Evolutionary conservation across 2,888 invertebrate species (phyloP), one percentile per base, ranked within the genome.

Genomic region (Euzetes globulus): DNA sequence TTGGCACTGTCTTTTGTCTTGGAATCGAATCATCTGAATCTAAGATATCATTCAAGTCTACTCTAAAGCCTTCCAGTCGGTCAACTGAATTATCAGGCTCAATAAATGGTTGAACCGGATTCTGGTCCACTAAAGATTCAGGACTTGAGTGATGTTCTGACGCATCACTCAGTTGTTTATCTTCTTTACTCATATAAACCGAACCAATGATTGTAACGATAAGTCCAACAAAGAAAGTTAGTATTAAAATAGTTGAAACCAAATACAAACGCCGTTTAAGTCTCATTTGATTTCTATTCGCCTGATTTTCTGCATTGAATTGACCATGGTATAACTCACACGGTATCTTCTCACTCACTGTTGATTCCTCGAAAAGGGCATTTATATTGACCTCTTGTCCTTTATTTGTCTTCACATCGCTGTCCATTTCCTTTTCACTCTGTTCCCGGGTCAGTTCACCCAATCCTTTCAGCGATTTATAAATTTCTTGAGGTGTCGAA

Each of bases 161-260:
- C 41, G 13, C 13, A 41, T 13, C 41, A 41, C 13, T 41, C 41
- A 41, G n/a, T 19, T n/a, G 1, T 50, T 2, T 50, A 6, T 50
- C 50, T 5, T 50, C 50, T n/a, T 25, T 17, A 19, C 11, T 17
- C 11, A 60, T 7, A 27, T 17, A 25, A 60, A 25, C 4, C 3
- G 60, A 15, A 27, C 60, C 15, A 29, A 29, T 60, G 60, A 60
- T 60, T 25, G 60, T 60, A 27, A 60, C n/a, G 27, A 60, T 60
- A 13, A 60, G 60, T 9, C 60, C 60, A 7, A 60, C 1, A 6
- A 60, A 27, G 29, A 60, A 60, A 6, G 27, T 4, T 1, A 15
- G 3, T 1, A 60, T 15, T 13, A 60, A 6, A 25, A 60, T 2
- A 15, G 4, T 15, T 1, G 27, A 4, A 4, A 27, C n/a, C 27